These are phyloP conservation scores for Vulpes vulpes DNA, from an alignment of 2,113 vertebrate species.

Conservation along the genomic window DNA sequence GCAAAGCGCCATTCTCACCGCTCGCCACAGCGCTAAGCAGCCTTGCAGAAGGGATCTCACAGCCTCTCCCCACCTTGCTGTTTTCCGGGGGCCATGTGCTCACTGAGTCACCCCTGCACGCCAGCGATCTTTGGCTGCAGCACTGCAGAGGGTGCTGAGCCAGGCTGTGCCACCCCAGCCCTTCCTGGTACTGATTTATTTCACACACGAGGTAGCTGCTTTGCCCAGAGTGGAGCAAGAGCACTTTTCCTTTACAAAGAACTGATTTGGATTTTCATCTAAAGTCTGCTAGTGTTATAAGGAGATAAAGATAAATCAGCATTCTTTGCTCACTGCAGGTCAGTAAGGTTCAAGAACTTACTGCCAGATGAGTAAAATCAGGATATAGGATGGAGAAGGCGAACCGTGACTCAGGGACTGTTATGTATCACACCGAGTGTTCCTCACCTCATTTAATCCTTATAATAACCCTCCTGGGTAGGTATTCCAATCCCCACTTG, in stretches of 20 bases:
- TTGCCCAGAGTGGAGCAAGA: not conserved
- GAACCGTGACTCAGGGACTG: not conserved
- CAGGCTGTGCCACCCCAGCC: not conserved
- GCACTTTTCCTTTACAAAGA: conserved; percentile 51
- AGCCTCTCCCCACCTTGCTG: conserved; percentile 61
- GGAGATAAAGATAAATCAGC: conserved; percentile 51
- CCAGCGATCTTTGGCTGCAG: conserved; percentile 32
- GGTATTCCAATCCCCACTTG: not conserved
- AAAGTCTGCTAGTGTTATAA: conserved; percentile 50
- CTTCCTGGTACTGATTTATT: not conserved
- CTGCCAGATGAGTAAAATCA: not conserved
- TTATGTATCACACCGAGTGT: not conserved
- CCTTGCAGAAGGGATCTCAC: conserved; percentile 51
- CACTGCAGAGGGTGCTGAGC: not conserved
- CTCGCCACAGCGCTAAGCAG: conserved; percentile 52
- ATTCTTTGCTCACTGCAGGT: not conserved
- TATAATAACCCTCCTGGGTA: not conserved
- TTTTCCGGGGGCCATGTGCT: conserved; percentile 60
- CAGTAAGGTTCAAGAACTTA: not conserved
- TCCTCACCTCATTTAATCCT: not conserved
- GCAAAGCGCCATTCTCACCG: conserved; percentile 57
- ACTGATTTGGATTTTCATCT: conserved; percentile 44
- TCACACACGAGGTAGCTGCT: conserved; percentile 7
- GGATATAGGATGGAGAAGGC: not conserved
- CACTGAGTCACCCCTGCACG: conserved; percentile 71